Evolutionary conservation across 2,113 vertebrate species (phyloP).

Genomic region (Leptocoma aspasia): DNA sequence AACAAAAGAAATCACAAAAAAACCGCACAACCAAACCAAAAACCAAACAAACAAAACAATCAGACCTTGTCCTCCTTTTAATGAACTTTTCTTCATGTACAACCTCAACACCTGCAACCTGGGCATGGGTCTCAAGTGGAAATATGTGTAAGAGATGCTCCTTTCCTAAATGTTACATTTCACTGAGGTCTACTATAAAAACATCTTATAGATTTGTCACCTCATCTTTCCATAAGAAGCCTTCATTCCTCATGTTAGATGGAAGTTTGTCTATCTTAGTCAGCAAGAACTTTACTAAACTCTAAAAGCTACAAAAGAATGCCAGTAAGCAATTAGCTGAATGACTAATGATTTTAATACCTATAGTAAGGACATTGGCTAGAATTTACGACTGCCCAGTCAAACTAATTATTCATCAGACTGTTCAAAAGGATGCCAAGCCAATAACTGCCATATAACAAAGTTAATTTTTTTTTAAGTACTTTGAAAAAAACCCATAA

Average conservation of each 20-base stretch:
- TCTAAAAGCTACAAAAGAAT: conserved; percentile 32
- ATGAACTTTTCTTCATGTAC: neutral
- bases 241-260: neutral
- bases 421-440: conserved; percentile 11
- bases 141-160: neutral
- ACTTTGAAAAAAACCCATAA: neutral
- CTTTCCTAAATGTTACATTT: neutral
- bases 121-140: neutral
- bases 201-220: neutral
- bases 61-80: neutral
- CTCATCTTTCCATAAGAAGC: neutral
- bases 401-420: conserved; percentile 43
- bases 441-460: conserved; percentile 17
- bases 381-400: conserved; percentile 27
- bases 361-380: conserved; percentile 18
- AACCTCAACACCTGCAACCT: neutral
- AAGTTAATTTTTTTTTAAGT: neutral
- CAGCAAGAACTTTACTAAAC: conserved; percentile 22
- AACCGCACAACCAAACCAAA: neutral
- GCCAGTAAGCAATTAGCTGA: conserved; percentile 52
- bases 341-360: conserved; percentile 62
- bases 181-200: neutral
- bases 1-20: neutral
- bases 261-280: conserved; percentile 5
- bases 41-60: neutral